Percentiles rank a stretch among this genome's conserved stretches.
Evolutionary conservation across 2,113 vertebrate species (phyloP).

Genomic region (Crotophaga sulcirostris): DNA sequence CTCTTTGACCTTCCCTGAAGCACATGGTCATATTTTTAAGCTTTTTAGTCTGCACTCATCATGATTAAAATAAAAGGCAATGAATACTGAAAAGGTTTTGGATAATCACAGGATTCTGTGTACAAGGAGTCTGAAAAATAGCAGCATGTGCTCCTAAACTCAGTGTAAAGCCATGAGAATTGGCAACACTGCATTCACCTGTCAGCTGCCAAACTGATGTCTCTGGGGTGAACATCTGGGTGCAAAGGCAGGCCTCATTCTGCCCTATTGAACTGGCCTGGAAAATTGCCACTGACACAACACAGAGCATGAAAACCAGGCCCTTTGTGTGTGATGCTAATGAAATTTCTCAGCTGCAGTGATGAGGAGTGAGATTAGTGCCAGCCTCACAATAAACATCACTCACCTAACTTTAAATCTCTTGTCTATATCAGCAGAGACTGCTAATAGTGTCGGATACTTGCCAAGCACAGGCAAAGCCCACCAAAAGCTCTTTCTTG

Average conservation of each 20-base stretch:
- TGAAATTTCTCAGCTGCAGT: slow-evolving; percentile 38
- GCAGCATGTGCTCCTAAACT: background rate
- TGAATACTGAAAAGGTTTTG: background rate
- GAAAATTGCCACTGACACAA: slow-evolving; percentile 13
- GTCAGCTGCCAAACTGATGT: background rate
- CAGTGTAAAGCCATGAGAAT: background rate
- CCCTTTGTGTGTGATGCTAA: background rate
- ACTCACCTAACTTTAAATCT: background rate
- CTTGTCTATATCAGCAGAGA: background rate
- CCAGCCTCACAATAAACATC: background rate
- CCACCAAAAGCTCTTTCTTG: background rate
- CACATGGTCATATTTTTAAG: background rate
- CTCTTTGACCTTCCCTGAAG: background rate
- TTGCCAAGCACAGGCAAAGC: background rate
- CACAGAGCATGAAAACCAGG: background rate
- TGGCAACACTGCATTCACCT: background rate
- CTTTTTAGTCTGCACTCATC: background rate
- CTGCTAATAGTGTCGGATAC: background rate
- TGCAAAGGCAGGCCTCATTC: background rate
- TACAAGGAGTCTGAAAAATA: background rate
- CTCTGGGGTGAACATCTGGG: background rate
- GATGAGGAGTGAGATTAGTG: slow-evolving; percentile 4
- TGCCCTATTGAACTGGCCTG: background rate
- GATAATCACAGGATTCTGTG: background rate
- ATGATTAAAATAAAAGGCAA: background rate